These are phyloP conservation scores for Notiomystis cincta DNA, from an alignment of 2,113 vertebrate species.

Conservation along the genomic window DNA sequence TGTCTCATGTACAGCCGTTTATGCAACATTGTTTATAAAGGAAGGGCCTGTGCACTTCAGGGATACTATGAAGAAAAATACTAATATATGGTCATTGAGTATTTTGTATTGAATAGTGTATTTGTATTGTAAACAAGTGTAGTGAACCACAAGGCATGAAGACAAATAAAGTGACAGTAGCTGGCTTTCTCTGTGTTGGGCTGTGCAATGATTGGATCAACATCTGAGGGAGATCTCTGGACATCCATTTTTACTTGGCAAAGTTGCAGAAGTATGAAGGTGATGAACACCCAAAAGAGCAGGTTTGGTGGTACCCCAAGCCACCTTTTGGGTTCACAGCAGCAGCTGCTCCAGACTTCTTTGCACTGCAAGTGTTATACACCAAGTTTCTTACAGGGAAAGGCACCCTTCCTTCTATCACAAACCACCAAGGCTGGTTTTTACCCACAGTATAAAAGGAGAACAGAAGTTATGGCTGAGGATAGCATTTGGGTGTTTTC, in stretches of 20 bases:
- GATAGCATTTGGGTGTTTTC: not conserved
- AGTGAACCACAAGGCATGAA: slow-evolving; percentile 70
- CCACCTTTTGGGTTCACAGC: not conserved
- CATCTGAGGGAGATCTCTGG: fast-evolving
- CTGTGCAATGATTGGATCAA: not conserved
- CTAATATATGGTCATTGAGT: slow-evolving; percentile 64
- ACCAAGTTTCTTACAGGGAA: not conserved
- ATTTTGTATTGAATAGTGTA: slow-evolving; percentile 72
- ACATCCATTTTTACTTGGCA: not conserved
- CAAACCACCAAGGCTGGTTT: not conserved
- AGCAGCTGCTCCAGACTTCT: not conserved
- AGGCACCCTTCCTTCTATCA: not conserved
- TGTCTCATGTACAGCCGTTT: slow-evolving; percentile 42
- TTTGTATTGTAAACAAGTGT: slow-evolving; percentile 72
- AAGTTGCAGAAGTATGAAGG: not conserved
- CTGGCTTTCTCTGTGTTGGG: not conserved
- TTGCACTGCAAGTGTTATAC: not conserved
- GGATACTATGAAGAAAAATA: slow-evolving; percentile 58
- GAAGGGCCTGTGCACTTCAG: slow-evolving; percentile 66
- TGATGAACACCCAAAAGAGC: not conserved
- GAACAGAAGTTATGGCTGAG: not conserved
- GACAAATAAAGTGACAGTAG: slow-evolving; percentile 66
- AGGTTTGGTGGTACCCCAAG: fast-evolving
- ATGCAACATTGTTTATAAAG: slow-evolving; percentile 56
- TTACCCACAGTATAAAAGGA: not conserved